Evolutionary conservation across 2,888 invertebrate genomes (phyloP).

Genomic region (Prosopocoilus inquinatus): DNA sequence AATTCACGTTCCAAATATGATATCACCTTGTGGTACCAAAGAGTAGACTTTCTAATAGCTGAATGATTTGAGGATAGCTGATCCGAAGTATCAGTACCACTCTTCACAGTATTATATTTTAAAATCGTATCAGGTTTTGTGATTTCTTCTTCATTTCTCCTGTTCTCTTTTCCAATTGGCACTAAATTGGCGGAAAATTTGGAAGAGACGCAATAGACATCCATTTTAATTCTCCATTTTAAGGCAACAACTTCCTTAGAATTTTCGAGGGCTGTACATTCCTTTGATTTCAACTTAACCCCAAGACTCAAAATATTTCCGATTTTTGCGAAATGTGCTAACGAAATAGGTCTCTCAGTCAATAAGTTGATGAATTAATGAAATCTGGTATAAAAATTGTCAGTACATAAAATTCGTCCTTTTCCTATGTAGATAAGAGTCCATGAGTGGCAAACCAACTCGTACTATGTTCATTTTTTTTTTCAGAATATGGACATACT

Average conservation of each 20-base stretch:
- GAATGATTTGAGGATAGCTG: conserved; percentile 1
- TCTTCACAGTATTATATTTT: neutral
- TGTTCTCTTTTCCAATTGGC: neutral
- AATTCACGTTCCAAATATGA: no score
- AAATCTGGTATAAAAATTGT: neutral
- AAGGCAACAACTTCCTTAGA: neutral
- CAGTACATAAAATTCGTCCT: neutral
- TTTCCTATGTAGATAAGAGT: neutral
- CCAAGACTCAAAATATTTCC: neutral
- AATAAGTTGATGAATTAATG: neutral
- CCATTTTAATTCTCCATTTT: neutral
- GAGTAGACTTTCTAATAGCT: neutral
- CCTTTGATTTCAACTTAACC: neutral
- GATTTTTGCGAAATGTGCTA: neutral
- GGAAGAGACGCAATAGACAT: neutral
- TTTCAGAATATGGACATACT: neutral
- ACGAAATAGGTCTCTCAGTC: neutral
- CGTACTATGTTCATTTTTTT: neutral
- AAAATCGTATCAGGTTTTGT: neutral
- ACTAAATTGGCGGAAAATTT: neutral
- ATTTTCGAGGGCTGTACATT: neutral
- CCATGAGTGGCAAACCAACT: neutral
- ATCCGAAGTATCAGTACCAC: conserved; percentile 1
- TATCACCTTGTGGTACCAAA: no score
- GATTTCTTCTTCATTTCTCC: conserved; percentile 1